These are phyloP conservation scores for Simalia tracyae DNA, from an alignment of 2,797 vertebrate genomes.

Conservation along the genomic window DNA sequence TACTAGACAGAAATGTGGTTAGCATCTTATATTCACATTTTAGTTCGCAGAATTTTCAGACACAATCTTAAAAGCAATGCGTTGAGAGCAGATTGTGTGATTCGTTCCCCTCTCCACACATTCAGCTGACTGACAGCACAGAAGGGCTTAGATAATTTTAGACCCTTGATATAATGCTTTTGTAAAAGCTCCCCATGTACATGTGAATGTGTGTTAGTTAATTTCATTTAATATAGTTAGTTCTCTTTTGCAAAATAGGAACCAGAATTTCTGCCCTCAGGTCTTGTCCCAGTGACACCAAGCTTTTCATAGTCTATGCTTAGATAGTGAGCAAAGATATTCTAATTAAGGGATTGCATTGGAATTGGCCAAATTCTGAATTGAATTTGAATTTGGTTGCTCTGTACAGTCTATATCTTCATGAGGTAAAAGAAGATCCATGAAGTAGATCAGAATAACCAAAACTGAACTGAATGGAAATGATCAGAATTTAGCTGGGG, in stretches of 20 bases:
- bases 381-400: not conserved
- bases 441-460: not conserved
- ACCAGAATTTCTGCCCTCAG: not conserved
- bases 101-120: not conserved
- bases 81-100: not conserved
- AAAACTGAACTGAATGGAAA: not conserved
- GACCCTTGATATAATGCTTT: not conserved
- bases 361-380: not conserved
- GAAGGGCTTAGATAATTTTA: not conserved
- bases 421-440: not conserved
- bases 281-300: not conserved
- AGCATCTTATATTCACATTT: not conserved
- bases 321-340: not conserved
- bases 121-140: not conserved
- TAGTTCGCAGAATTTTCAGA: not conserved
- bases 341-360: not conserved
- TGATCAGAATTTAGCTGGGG: not conserved
- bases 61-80: not conserved
- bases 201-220: not conserved
- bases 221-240: not conserved
- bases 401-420: not conserved
- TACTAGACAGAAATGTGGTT: constrained; percentile 35
- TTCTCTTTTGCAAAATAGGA: not conserved
- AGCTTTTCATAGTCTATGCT: not conserved
- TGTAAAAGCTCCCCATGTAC: not conserved